A percentile compares a stretch with the other conserved stretches of the same genome.
phyloP scores from a whole-genome alignment of 2,113 vertebrate genomes.

The Leiothrix lutea region DNA sequence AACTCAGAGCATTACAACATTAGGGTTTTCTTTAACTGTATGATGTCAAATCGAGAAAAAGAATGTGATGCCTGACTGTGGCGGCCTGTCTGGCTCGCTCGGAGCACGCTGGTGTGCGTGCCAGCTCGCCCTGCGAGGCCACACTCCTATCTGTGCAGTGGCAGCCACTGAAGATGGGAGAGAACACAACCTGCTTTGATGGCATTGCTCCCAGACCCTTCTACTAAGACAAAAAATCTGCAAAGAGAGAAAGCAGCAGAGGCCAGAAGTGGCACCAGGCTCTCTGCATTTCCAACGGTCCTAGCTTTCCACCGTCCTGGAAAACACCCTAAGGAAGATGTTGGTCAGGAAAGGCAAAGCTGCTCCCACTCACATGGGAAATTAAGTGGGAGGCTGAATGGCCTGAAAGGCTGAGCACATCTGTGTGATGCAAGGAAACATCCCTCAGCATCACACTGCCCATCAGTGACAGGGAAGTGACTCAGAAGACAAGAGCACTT shows the following conservation, averaged over 20 bases:
- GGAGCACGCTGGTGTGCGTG: fast-evolving
- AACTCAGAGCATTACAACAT: neutral
- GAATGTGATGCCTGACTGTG: fast-evolving
- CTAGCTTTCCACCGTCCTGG: neutral
- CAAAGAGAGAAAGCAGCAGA: neutral
- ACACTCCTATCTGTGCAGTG: neutral
- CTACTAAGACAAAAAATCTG: neutral
- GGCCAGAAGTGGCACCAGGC: neutral
- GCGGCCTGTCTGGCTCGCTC: fast-evolving
- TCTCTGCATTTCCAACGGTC: neutral
- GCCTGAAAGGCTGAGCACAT: neutral
- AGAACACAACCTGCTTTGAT: neutral
- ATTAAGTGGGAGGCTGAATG: neutral
- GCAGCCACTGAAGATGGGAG: neutral
- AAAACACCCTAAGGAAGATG: neutral
- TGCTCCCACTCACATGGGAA: neutral
- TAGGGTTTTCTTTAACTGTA: neutral
- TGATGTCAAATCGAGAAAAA: neutral
- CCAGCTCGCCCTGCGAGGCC: neutral
- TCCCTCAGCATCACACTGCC: neutral
- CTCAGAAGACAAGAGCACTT: neutral
- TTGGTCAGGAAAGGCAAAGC: neutral
- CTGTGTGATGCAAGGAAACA: neutral
- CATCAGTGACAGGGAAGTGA: neutral
- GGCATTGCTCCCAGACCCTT: neutral